Conservation (phyloP, 2,113 vertebrate genomes). For the Hoplias malabaricus region DNA sequence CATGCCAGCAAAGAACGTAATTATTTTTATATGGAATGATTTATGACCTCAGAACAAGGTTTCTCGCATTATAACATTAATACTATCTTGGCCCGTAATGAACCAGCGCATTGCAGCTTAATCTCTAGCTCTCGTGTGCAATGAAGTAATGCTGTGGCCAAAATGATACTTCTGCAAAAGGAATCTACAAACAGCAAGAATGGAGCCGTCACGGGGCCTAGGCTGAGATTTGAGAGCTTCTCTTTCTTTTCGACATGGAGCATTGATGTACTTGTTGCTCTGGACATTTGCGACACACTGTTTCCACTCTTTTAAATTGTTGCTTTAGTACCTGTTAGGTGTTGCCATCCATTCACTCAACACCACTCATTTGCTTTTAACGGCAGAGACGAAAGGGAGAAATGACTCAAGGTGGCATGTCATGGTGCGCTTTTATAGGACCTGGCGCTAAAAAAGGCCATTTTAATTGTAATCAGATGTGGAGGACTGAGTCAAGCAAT, state of each 20-base stretch:
- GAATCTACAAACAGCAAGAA: background rate
- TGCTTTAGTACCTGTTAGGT: constrained; percentile 22
- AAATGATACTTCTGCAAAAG: background rate
- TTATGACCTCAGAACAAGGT: background rate
- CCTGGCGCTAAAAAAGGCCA: constrained; percentile 60
- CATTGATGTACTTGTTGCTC: background rate
- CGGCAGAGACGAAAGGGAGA: constrained; percentile 69
- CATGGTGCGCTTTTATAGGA: constrained; percentile 73
- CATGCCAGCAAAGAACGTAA: background rate
- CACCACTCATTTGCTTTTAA: constrained; percentile 52
- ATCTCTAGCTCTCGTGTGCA: background rate
- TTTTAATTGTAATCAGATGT: constrained; percentile 74
- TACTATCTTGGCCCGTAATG: background rate
- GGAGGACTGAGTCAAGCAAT: constrained; percentile 62
- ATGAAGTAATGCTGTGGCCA: background rate
- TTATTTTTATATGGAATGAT: constrained; percentile 25
- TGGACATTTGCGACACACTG: background rate
- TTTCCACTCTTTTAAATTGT: background rate
- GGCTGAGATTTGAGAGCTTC: background rate
- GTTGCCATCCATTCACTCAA: constrained; percentile 23
- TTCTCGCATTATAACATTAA: background rate
- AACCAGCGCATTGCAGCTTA: too few relatives aligned
- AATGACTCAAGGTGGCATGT: constrained; percentile 70
- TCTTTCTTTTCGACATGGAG: background rate
- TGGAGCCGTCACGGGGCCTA: background rate